Conservation (phyloP, 2,113 vertebrate genomes). For the Pleuronectes platessa region DNA sequence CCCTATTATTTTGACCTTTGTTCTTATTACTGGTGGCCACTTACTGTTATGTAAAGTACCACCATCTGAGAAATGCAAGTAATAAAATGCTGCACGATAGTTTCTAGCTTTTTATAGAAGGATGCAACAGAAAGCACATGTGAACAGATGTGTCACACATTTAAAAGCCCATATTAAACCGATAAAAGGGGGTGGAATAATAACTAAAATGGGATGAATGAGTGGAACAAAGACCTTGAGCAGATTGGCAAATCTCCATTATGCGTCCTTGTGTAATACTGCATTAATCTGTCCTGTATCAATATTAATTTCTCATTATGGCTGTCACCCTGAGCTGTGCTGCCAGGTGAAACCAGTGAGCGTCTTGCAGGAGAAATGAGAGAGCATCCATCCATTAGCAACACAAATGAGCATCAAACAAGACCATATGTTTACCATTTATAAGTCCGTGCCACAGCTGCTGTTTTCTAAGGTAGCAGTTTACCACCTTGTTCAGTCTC, state of each 20-base stretch:
- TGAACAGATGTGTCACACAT: not conserved
- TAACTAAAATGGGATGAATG: not conserved
- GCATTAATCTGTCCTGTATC: slow-evolving; percentile 10
- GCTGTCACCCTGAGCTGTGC: not conserved
- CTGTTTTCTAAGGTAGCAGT: slow-evolving; percentile 17
- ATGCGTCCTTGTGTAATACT: not conserved
- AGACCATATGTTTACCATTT: slow-evolving; percentile 21
- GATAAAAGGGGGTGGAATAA: not conserved
- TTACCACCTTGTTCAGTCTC: not conserved
- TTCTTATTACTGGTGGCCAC: not conserved
- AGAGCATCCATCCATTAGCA: slow-evolving; percentile 21
- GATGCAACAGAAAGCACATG: not conserved
- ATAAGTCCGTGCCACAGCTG: not conserved
- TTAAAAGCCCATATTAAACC: not conserved
- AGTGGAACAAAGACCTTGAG: not conserved
- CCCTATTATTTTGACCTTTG: not conserved
- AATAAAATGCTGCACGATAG: not conserved
- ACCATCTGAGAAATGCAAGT: not conserved
- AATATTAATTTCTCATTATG: slow-evolving; percentile 42
- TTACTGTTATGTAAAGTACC: not conserved
- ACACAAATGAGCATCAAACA: slow-evolving; percentile 32
- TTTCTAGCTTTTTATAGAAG: not conserved
- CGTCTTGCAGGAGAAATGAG: slow-evolving; percentile 25
- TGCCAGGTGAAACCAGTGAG: slow-evolving; percentile 7
- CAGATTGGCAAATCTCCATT: slow-evolving; percentile 6